A percentile compares a stretch with the other conserved stretches of the same genome.
phyloP scores from a whole-genome alignment of 2,797 vertebrate genomes.

The Sebastes kiyomatsui region DNA sequence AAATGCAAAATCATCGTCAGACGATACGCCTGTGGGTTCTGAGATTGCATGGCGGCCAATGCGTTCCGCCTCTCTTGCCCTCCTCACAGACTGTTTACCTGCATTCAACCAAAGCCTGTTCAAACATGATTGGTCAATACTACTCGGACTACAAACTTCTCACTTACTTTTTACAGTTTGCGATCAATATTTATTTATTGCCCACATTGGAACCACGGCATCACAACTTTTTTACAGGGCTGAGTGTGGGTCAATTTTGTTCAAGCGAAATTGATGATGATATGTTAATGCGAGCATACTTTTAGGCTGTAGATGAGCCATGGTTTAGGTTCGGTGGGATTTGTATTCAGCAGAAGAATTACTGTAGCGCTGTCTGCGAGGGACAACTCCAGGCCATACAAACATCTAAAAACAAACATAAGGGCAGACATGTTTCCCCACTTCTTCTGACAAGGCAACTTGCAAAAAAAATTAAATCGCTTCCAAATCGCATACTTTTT shows the following conservation, averaged over 20 bases:
- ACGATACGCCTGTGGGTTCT: too few species aligned
- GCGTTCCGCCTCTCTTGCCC: neutral
- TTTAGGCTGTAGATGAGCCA: conserved; percentile 15
- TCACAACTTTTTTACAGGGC: neutral
- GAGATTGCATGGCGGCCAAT: neutral
- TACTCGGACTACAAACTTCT: neutral
- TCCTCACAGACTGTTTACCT: neutral
- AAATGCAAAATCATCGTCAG: neutral
- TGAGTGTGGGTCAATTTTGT: neutral
- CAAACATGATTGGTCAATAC: neutral
- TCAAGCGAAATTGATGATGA: neutral
- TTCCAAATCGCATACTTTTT: too few species aligned
- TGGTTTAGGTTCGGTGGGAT: neutral
- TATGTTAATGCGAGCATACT: neutral
- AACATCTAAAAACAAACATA: conserved; percentile 3
- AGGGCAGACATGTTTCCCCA: conserved; percentile 3
- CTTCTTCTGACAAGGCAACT: conserved; percentile 4
- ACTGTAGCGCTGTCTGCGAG: neutral
- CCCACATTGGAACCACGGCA: neutral
- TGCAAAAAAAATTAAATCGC: neutral
- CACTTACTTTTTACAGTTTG: neutral
- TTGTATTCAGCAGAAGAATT: conserved; percentile 15
- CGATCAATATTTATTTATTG: neutral
- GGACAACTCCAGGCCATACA: neutral
- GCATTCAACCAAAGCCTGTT: neutral